phyloP scores from a whole-genome alignment of 2,113 vertebrate genomes.

The Scomber colias region DNA sequence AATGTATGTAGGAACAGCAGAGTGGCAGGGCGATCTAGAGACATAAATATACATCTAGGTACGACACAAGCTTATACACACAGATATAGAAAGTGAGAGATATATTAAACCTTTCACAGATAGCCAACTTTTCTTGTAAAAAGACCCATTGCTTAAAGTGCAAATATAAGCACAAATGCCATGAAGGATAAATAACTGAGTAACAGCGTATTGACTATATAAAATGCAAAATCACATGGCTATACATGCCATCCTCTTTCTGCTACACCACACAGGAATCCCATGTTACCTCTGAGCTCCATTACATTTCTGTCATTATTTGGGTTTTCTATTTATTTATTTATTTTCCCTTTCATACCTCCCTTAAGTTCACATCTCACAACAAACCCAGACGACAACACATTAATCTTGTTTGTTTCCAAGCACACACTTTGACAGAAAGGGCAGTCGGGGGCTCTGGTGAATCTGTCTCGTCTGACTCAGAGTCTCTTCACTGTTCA shows the following conservation, averaged over 20 bases:
- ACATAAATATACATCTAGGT: slow-evolving; percentile 8
- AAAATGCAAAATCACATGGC: not conserved
- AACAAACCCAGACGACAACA: slow-evolving; percentile 42
- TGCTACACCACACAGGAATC: not conserved
- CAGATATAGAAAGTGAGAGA: not conserved
- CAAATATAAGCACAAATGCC: not conserved
- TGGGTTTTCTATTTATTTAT: slow-evolving; percentile 15
- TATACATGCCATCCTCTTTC: not conserved
- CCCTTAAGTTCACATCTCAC: not conserved
- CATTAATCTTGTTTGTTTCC: slow-evolving; percentile 61
- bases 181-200: not conserved
- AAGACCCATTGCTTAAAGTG: not conserved
- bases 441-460: slow-evolving; percentile 42
- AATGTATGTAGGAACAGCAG: slow-evolving; percentile 21
- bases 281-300: not conserved
- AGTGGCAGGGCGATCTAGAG: not conserved
- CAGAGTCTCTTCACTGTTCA: slow-evolving; percentile 39
- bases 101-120: not conserved
- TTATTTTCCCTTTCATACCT: slow-evolving; percentile 36
- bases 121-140: not conserved
- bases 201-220: not conserved
- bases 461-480: slow-evolving; percentile 56
- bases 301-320: slow-evolving; percentile 11
- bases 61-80: slow-evolving; percentile 3
- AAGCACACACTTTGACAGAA: slow-evolving; percentile 34